Evolutionary conservation across 2,113 vertebrate genomes (phyloP).

Genomic region (Ginglymostoma cirratum): DNA sequence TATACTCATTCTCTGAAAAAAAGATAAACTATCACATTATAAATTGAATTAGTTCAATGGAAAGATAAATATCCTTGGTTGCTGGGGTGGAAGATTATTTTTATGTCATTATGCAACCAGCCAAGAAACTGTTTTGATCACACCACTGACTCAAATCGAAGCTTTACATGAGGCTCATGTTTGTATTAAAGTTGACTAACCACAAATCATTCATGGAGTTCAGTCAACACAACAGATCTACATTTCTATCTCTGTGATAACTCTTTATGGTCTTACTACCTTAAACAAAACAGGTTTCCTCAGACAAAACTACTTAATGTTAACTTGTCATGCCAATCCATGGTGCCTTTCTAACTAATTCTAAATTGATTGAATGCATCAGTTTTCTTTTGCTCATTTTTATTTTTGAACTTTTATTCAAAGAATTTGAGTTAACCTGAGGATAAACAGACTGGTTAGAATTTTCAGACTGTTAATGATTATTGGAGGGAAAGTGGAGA

Average conservation of each 20-base stretch:
- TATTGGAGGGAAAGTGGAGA: not conserved
- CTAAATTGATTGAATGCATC: not conserved
- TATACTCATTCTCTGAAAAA: not conserved
- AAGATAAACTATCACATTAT: not conserved
- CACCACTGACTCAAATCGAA: slow-evolving; percentile 10
- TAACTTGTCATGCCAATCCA: not conserved
- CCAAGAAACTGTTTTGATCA: slow-evolving; percentile 32
- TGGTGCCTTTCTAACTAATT: not conserved
- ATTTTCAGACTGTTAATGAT: not conserved
- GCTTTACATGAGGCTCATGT: slow-evolving; percentile 10
- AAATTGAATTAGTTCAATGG: not conserved
- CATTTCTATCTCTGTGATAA: not conserved
- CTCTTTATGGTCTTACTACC: not conserved
- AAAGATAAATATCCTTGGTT: not conserved
- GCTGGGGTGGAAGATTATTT: not conserved
- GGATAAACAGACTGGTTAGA: not conserved
- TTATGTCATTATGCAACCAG: slow-evolving; percentile 8
- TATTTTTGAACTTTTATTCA: not conserved
- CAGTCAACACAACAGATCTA: not conserved
- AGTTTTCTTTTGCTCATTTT: not conserved
- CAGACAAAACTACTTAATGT: not conserved
- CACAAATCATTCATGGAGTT: not conserved
- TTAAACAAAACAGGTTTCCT: not conserved
- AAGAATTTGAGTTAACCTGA: not conserved
- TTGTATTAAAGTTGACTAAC: slow-evolving; percentile 3